Evolutionary conservation across 1,140 invertebrate genomes (phyloP).

Genomic region (Olivierus martensii): DNA sequence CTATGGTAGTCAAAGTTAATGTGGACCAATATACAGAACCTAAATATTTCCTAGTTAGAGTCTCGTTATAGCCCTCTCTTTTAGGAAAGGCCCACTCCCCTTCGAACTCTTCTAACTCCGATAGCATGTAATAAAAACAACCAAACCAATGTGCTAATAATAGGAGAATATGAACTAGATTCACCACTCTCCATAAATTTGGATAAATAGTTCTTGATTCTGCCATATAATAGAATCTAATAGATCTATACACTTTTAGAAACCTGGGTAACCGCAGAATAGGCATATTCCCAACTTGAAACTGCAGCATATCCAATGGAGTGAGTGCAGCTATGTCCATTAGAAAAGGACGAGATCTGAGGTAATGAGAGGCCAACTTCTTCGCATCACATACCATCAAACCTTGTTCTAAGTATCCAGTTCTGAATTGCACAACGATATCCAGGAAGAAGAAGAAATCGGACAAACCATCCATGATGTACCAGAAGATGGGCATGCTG

Average conservation of each 20-base stretch:
- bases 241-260: conserved; percentile 68
- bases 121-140: conserved; percentile 89
- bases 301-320: conserved; percentile 72
- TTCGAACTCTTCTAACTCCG: conserved; percentile 76
- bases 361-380: conserved; percentile 77
- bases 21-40: conserved; percentile 94
- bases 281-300: conserved; percentile 60
- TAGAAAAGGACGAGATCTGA: conserved; percentile 68
- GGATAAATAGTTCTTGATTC: conserved; percentile 89
- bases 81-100: conserved; percentile 88
- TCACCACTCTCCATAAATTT: conserved; percentile 89
- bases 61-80: conserved; percentile 52
- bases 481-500: conserved; percentile 47
- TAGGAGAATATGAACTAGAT: conserved; percentile 84
- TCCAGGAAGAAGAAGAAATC: conserved; percentile 77
- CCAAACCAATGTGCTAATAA: conserved; percentile 95
- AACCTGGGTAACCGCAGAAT: conserved; percentile 45
- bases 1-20: conserved; percentile 89
- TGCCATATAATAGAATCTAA: conserved; percentile 89
- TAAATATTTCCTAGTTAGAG: conserved; percentile 78
- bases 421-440: conserved; percentile 77
- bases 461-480: conserved; percentile 61
- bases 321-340: conserved; percentile 67
- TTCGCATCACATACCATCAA: conserved; percentile 82
- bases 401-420: conserved; percentile 90